phyloP scores from a whole-genome alignment of 2,797 vertebrate species.

The Neostethus bicornis region DNA sequence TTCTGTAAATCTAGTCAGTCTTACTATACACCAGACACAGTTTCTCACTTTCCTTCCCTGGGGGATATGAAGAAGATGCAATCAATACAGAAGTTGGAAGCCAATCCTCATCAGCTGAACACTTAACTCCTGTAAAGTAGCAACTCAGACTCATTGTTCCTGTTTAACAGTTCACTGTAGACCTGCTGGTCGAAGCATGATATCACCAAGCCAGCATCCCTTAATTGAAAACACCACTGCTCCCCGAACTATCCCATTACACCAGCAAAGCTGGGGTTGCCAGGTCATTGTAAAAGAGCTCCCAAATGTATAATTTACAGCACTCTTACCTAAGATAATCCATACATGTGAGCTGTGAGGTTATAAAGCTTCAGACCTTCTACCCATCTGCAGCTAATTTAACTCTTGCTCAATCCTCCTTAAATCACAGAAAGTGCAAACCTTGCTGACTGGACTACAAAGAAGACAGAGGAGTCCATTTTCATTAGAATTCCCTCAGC shows the following conservation, averaged over 20 bases:
- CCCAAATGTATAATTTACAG: slow-evolving; percentile 65
- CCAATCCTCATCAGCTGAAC: slow-evolving; percentile 34
- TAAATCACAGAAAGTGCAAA: slow-evolving; percentile 66
- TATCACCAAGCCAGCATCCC: slow-evolving; percentile 37
- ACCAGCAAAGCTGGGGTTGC: slow-evolving; percentile 38
- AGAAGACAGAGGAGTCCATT: slow-evolving; percentile 49
- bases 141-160: slow-evolving; percentile 19
- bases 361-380: slow-evolving; percentile 59
- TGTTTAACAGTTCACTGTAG: slow-evolving; percentile 29
- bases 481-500: slow-evolving; percentile 65
- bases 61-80: slow-evolving; percentile 12
- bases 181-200: slow-evolving; percentile 28
- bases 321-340: slow-evolving; percentile 63
- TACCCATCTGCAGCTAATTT: slow-evolving; percentile 73
- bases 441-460: slow-evolving; percentile 48
- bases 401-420: slow-evolving; percentile 54
- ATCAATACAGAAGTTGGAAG: slow-evolving; percentile 27
- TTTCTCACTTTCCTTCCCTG: neutral
- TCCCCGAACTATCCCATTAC: slow-evolving; percentile 56
- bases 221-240: slow-evolving; percentile 64
- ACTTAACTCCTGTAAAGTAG: slow-evolving; percentile 13
- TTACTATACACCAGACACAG: slow-evolving; percentile 1
- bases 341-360: slow-evolving; percentile 63
- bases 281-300: slow-evolving; percentile 63
- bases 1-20: neutral